phyloP scores from a whole-genome alignment of 2,888 invertebrate species.

The Ischnus inquisitorius region DNA sequence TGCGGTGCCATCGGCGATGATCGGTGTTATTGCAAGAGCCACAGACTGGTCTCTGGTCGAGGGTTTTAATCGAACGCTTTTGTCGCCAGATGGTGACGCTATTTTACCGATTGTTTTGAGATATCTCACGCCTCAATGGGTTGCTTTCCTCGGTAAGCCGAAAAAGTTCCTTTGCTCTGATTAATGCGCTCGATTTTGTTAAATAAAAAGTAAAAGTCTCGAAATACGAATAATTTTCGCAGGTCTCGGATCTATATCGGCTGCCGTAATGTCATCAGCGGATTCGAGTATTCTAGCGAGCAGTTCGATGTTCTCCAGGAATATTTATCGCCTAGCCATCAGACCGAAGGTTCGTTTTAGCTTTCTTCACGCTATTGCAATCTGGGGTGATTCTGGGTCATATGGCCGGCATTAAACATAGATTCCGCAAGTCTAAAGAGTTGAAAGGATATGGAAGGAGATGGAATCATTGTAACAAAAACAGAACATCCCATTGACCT shows the following conservation, averaged over 20 bases:
- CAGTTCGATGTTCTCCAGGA: slow-evolving; percentile 91
- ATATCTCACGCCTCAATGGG: slow-evolving; percentile 86
- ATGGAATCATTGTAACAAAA: too few species aligned
- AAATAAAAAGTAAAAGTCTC: not conserved
- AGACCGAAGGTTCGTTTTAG: slow-evolving; percentile 87
- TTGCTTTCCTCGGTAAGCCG: slow-evolving; percentile 87
- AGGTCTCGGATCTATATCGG: slow-evolving; percentile 91
- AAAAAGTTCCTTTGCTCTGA: not conserved
- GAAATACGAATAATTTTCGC: slow-evolving; percentile 1
- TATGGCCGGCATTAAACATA: too few species aligned
- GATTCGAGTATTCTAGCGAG: slow-evolving; percentile 91
- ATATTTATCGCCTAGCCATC: slow-evolving; percentile 89
- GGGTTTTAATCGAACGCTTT: slow-evolving; percentile 77
- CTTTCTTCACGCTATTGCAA: not conserved
- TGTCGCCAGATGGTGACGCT: slow-evolving; percentile 86
- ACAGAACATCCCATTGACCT: too few species aligned
- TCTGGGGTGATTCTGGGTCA: too few species aligned
- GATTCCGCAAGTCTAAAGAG: too few species aligned
- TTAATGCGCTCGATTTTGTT: not conserved
- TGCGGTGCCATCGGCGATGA: slow-evolving; percentile 89
- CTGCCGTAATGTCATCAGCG: slow-evolving; percentile 92
- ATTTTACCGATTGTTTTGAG: slow-evolving; percentile 90
- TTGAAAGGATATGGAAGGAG: too few species aligned
- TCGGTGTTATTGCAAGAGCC: slow-evolving; percentile 89
- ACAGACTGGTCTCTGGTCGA: slow-evolving; percentile 87